Percentiles rank a stretch among this genome's conserved stretches.
Evolutionary conservation across 2,797 vertebrate species (phyloP).

Genomic region (Microctenopoma stevenorrisi): DNA sequence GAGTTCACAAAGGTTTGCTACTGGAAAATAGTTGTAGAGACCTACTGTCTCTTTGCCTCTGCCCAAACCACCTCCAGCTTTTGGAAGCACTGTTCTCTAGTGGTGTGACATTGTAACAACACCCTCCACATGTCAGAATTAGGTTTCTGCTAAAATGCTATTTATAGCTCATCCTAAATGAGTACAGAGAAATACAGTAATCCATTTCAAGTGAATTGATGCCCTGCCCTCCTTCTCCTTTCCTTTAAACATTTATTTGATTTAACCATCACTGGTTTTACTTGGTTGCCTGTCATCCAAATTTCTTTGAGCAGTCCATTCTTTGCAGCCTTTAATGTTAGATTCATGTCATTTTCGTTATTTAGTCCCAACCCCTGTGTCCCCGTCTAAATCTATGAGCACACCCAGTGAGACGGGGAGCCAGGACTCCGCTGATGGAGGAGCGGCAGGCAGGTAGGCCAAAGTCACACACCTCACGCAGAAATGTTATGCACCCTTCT

Average conservation of each 20-base stretch:
- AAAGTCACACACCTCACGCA: neutral
- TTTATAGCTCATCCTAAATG: conserved; percentile 32
- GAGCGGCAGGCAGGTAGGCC: conserved; percentile 90
- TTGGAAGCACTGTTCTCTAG: conserved; percentile 60
- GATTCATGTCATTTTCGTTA: conserved; percentile 93
- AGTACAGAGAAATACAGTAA: conserved; percentile 35
- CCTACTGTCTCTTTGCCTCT: neutral
- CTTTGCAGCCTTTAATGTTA: conserved; percentile 91
- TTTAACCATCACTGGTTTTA: conserved; percentile 61
- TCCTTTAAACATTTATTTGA: conserved; percentile 75
- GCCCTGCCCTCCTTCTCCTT: conserved; percentile 77
- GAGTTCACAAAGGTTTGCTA: neutral
- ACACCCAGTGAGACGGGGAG: conserved; percentile 98
- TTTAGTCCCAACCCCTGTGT: conserved; percentile 97
- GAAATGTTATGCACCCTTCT: neutral
- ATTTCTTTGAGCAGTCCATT: conserved; percentile 85
- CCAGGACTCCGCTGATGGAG: conserved; percentile 96
- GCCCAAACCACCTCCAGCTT: conserved; percentile 13
- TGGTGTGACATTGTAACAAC: conserved; percentile 61
- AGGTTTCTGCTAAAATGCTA: conserved; percentile 42
- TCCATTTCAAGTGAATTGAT: conserved; percentile 73
- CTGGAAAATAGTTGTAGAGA: neutral
- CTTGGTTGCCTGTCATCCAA: conserved; percentile 41
- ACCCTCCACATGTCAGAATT: conserved; percentile 41
- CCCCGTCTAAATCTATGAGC: conserved; percentile 98